Evolutionary conservation across 92 coral and sea anemone species (phyloP).

Genomic region (Phenganax marumi): DNA sequence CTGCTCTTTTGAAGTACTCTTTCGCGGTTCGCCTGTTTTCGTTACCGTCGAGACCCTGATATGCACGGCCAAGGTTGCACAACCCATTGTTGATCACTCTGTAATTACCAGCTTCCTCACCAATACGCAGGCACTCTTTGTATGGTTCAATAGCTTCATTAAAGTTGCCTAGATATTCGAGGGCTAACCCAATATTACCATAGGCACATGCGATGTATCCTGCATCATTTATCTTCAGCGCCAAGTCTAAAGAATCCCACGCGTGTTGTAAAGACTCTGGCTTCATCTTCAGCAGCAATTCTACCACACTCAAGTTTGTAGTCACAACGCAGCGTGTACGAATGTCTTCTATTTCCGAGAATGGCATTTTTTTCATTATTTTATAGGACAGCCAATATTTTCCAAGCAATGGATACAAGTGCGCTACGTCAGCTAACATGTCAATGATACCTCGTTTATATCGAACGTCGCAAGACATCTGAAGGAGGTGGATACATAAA

Average conservation of each 20-base stretch:
- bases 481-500: neutral
- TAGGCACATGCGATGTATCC: constrained; percentile 8
- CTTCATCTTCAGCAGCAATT: neutral
- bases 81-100: constrained; percentile 31
- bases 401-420: constrained; percentile 1
- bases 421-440: neutral
- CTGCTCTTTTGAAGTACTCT: constrained; percentile 15
- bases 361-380: neutral
- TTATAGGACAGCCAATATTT: neutral
- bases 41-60: neutral
- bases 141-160: constrained; percentile 16
- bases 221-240: neutral
- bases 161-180: neutral
- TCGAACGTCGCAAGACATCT: neutral
- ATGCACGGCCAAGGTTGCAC: constrained; percentile 24
- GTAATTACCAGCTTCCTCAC: neutral
- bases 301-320: constrained; percentile 8
- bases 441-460: neutral
- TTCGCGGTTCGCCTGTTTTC: neutral
- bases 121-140: constrained; percentile 13
- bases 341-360: neutral
- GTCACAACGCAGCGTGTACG: neutral
- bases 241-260: neutral
- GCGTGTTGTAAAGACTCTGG: neutral
- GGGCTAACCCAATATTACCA: constrained; percentile 21